phyloP scores from a whole-genome alignment of 2,888 invertebrate genomes.

The Drosophila cyrtoloma region DNA sequence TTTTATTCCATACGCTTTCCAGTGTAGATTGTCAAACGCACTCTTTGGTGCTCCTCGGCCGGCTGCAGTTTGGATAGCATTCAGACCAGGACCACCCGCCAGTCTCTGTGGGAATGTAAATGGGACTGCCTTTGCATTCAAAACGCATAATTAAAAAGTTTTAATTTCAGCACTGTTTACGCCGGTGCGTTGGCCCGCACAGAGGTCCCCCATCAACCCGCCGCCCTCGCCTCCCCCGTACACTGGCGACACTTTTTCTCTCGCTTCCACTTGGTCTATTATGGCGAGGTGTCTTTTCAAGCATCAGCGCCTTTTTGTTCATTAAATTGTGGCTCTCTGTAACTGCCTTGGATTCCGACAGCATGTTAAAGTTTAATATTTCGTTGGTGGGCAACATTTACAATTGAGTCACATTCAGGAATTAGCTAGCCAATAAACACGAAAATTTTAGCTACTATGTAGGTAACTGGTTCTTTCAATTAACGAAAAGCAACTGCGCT shows the following conservation, averaged over 20 bases:
- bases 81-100: background rate
- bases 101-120: conserved; percentile 36
- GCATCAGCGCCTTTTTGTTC: conserved; percentile 13
- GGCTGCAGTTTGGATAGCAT: conserved; percentile 5
- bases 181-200: conserved; percentile 27
- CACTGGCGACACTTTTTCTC: conserved; percentile 4
- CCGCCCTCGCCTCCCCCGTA: background rate
- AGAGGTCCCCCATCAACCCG: background rate
- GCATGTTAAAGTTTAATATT: conserved; percentile 8
- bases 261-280: background rate
- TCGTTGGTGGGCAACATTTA: background rate
- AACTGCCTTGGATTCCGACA: background rate
- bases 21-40: conserved; percentile 32
- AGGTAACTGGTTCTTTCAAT: conserved; percentile 25
- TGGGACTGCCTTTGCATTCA: conserved; percentile 38
- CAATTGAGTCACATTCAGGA: background rate
- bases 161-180: conserved; percentile 53
- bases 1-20: conserved; percentile 58
- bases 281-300: conserved; percentile 3
- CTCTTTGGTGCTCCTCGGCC: conserved; percentile 8
- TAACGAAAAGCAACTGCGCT: conserved; percentile 9
- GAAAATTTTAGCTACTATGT: conserved; percentile 1
- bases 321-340: conserved; percentile 25
- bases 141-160: conserved; percentile 71
- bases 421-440: conserved; percentile 7